Evolutionary conservation across 2,888 invertebrate species (phyloP), one percentile per base, ranked within the genome.

Genomic region (Zygaena filipendulae): DNA sequence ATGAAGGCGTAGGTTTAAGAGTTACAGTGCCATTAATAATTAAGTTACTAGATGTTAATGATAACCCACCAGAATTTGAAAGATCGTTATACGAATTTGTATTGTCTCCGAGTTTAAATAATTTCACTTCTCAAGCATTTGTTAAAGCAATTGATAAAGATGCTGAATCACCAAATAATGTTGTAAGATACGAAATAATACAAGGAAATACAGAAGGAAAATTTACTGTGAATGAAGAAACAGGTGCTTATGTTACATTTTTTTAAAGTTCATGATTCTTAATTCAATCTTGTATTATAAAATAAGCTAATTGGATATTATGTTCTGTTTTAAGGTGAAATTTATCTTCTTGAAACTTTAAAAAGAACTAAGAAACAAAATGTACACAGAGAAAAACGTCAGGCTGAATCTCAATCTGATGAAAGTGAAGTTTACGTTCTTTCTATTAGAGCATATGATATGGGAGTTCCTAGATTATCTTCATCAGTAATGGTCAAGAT

Each of bases 61-160:
- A 96, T 70, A 88, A 95, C 70, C 82, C 86, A 30, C 97, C 97
- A 20, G 75, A 84, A 36, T 97, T 97, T 58, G 89, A 90, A 40
- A 87, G 87, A 55, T 75, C 84, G 25, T 71, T 86, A 7, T 95
- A 94, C 55, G 91, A 91, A 56, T 93, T 92, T 45, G 88, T 91
- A 40, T 64, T 95, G 34, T 87, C 90, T 24, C 80, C 87, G 4
- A 88, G 88, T 53, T 71, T 88, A 40, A 84, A 82, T 38, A 86
- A 88, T 47, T 92, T 94, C 49, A 91, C 91, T 3, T 84, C 86
- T 24, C 82, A 87, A 27, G 89, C 91, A n/a, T 81, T 88, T 45
- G 84, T 94, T 30, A 91, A 88, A 77, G 96, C 96, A 25, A 81
- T 83, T 35, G 95, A 95, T 62, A 86, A 83, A 50, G 95, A 95